Base-by-base conservation (phyloP, 2,113 vertebrate species). In the Chloroceryle aenea region DNA sequence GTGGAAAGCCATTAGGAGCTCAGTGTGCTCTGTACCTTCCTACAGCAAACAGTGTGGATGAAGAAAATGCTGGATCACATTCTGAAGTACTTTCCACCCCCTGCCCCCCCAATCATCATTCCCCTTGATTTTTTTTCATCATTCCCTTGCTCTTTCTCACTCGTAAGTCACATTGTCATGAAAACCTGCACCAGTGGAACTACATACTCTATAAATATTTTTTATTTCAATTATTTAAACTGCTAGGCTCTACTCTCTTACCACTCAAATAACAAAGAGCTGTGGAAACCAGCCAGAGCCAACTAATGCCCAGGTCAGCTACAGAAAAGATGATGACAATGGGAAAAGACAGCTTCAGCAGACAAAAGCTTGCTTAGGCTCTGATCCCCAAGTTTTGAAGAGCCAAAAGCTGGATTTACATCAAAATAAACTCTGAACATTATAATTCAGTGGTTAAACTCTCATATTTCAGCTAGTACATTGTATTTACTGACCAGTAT, bases 41-140 rank as follows among this genome's bases (percentile, higher is more conserved):
- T 63, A 61, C 74, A 86, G 42, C 38, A 73, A 87, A 47, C 36
- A 40, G 7, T 5, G 9, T 25, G 9, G 43, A 69, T 8, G 26
- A 91, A 77, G 61, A 85, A 86, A 88, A 94, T 36, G 22, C 20
- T 52, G 59, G 36, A 38, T 30, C 72, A 59, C 34, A 21, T 50
- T 74, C 45, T 84, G 17, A 69, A 89, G 22, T 36, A 29, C 9
- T 8, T 10, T 61, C 2, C 11, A 15, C 7, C 22, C 10, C 2
- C 4, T n/a, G 16, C 3, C 4, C 17, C 15, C 1, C 2, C 9
- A 0, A 4, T 30, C 10, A 48, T 48, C 1, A 71, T 21, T 47
- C 27, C 29, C 21, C 50, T 32, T 83, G 64, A 34, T n/a, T 48
- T 80, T 32, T n/a, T 36, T 78, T 53, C 32, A 26, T n/a, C n/a